These are phyloP conservation scores for Drosophila subquinaria DNA, from an alignment of 2,888 invertebrate species.

Conservation along the genomic window DNA sequence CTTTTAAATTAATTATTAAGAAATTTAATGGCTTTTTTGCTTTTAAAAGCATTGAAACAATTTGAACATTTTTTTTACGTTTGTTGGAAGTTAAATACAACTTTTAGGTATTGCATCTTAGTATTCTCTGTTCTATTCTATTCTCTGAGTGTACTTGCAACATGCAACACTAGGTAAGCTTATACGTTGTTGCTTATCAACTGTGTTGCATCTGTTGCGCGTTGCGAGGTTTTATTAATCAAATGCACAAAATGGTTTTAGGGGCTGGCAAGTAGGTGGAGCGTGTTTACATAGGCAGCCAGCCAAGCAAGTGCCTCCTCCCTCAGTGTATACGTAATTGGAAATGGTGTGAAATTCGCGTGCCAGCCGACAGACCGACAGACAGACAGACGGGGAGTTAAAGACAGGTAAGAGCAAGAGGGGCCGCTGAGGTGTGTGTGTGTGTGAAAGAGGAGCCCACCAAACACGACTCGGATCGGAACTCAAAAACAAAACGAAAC, in stretches of 20 bases:
- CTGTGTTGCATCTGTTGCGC: conserved; percentile 72
- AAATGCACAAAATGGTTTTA: conserved; percentile 81
- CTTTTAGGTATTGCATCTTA: neutral
- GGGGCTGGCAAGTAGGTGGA: conserved; percentile 79
- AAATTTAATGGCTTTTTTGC: too few species aligned
- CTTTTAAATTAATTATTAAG: too few species aligned
- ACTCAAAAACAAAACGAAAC: conserved; percentile 12
- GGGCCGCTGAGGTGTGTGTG: conserved; percentile 4
- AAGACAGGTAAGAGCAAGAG: neutral
- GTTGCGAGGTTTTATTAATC: conserved; percentile 84
- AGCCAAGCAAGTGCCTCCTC: conserved; percentile 57
- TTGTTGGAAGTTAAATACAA: too few species aligned
- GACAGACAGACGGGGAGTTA: neutral
- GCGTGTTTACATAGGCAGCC: conserved; percentile 76
- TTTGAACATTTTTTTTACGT: too few species aligned
- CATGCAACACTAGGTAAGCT: conserved; percentile 30
- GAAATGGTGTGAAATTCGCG: conserved; percentile 81
- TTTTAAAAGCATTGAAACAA: too few species aligned
- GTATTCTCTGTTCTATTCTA: too few species aligned
- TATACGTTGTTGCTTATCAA: conserved; percentile 73
- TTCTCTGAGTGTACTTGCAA: conserved; percentile 7
- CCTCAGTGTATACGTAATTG: conserved; percentile 60
- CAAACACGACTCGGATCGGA: conserved; percentile 44
- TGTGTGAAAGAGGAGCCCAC: conserved; percentile 46
- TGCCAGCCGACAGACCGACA: conserved; percentile 51